phyloP scores from a whole-genome alignment of 2,888 invertebrate species.

The Tipula unca region DNA sequence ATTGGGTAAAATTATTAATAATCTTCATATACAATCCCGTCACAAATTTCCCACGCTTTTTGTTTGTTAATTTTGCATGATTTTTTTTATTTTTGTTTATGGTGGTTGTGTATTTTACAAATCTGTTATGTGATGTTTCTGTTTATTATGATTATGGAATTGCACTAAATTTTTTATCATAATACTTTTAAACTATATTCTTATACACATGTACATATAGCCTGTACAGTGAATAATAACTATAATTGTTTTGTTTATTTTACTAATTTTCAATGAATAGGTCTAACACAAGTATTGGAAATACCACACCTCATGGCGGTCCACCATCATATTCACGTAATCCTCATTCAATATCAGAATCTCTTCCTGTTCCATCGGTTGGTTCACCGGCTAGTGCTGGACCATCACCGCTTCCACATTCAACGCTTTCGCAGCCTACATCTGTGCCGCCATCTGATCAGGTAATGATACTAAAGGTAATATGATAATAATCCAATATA shows the following conservation, averaged over 20 bases:
- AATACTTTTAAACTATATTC: not conserved
- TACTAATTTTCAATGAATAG: slow-evolving; percentile 29
- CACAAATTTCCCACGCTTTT: slow-evolving; percentile 3
- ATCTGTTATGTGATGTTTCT: no score
- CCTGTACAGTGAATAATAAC: not conserved
- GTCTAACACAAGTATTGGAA: slow-evolving; percentile 38
- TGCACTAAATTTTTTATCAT: not conserved
- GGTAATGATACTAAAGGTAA: slow-evolving; percentile 28
- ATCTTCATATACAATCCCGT: not conserved
- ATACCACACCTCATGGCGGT: slow-evolving; percentile 52
- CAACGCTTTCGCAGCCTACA: slow-evolving; percentile 62
- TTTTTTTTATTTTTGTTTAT: not conserved
- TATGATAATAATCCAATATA: not conserved
- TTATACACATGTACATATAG: no score
- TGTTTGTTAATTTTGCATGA: not conserved
- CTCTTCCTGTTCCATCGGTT: slow-evolving; percentile 44
- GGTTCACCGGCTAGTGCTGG: slow-evolving; percentile 58
- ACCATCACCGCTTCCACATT: slow-evolving; percentile 51
- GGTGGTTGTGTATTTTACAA: not conserved
- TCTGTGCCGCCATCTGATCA: slow-evolving; percentile 53
- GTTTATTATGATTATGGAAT: not conserved
- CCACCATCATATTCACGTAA: slow-evolving; percentile 59
- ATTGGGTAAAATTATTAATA: slow-evolving; percentile 8
- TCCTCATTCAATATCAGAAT: slow-evolving; percentile 37
- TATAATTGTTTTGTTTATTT: not conserved